phyloP scores from a whole-genome alignment of 2,113 vertebrate genomes.

The Elgaria multicarinata region DNA sequence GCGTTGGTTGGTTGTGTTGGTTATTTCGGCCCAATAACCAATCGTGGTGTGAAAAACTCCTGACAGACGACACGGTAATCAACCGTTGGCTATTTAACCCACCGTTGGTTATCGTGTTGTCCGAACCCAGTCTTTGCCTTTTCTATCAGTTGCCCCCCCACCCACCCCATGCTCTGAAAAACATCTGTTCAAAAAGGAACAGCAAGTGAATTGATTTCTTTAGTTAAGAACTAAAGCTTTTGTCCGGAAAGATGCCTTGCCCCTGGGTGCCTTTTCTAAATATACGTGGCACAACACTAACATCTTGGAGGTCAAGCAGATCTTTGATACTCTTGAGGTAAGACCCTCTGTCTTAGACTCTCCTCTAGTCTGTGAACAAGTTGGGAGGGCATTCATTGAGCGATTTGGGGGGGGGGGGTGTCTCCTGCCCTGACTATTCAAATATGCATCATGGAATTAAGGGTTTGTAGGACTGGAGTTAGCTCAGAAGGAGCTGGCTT shows the following conservation, averaged over 20 bases:
- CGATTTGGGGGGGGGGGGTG: not conserved
- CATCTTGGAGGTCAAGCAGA: slow-evolving; percentile 88
- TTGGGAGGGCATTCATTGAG: not conserved
- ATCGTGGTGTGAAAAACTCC: too few relatives aligned
- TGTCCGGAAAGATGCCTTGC: slow-evolving; percentile 85
- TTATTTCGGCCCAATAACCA: too few relatives aligned
- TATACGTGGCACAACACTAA: slow-evolving; percentile 94
- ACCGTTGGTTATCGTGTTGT: too few relatives aligned
- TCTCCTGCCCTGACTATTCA: not conserved
- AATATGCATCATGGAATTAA: not conserved
- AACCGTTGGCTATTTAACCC: too few relatives aligned
- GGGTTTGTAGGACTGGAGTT: not conserved
- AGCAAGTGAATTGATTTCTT: not conserved
- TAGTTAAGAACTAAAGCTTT: slow-evolving; percentile 76
- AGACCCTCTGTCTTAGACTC: slow-evolving; percentile 5
- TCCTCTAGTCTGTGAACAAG: too few relatives aligned
- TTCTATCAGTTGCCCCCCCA: not conserved
- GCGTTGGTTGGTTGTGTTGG: too few relatives aligned
- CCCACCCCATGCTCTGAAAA: not conserved
- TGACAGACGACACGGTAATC: too few relatives aligned
- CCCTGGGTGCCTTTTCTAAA: slow-evolving; percentile 88
- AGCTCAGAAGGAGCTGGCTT: not conserved
- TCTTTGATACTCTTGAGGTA: slow-evolving; percentile 93
- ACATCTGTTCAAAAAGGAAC: not conserved
- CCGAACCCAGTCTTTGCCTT: not conserved